Evolutionary conservation across 1,140 invertebrate species (phyloP).

Genomic region (Drosophila miranda): DNA sequence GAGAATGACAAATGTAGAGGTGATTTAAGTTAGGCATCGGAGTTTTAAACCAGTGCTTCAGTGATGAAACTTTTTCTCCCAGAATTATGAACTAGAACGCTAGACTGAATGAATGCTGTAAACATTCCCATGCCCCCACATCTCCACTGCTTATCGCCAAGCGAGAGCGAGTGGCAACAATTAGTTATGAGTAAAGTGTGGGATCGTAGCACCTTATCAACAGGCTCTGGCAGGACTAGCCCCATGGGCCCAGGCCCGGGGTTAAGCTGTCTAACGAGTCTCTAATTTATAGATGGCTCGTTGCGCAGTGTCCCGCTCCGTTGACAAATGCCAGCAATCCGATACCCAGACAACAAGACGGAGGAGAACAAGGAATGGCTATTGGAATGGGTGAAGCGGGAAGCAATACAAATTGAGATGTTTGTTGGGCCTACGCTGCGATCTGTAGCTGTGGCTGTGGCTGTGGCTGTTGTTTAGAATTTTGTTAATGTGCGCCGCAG

Average conservation of each 20-base stretch:
- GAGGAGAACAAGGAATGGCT: neutral
- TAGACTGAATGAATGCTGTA: no score
- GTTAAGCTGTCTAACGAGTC: conserved; percentile 61
- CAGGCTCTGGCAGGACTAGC: conserved; percentile 13
- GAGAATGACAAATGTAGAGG: no score
- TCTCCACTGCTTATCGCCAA: conserved; percentile 29
- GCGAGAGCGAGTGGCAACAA: conserved; percentile 34
- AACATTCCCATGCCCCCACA: neutral
- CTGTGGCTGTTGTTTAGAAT: conserved; percentile 53
- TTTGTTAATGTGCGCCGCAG: conserved; percentile 72
- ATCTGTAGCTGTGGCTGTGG: conserved; percentile 13
- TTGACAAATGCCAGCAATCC: conserved; percentile 76
- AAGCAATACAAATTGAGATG: conserved; percentile 71
- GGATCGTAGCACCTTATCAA: conserved; percentile 52
- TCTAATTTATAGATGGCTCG: conserved; percentile 67
- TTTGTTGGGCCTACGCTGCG: conserved; percentile 50
- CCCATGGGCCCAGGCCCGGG: conserved; percentile 14
- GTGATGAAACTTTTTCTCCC: no score
- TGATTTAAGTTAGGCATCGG: no score
- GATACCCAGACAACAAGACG: conserved; percentile 52
- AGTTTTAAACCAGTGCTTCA: no score
- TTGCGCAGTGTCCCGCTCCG: conserved; percentile 31
- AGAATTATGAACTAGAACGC: no score
- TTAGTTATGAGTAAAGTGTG: conserved; percentile 65
- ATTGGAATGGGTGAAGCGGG: neutral